Evolutionary conservation across 2,113 vertebrate genomes (phyloP).

Genomic region (Chaenogobius annularis): DNA sequence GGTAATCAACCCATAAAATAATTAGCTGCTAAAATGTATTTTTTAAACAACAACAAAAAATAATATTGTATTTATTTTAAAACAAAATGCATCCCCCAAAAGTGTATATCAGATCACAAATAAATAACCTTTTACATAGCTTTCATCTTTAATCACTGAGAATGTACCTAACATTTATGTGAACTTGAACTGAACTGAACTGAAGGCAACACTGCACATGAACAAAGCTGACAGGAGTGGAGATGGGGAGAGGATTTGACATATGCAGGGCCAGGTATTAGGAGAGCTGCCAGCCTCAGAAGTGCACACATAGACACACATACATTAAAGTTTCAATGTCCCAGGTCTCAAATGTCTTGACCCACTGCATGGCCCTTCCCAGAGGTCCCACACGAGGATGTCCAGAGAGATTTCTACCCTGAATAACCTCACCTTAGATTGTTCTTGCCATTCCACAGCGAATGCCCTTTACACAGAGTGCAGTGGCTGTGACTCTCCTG

Average conservation of each 20-base stretch:
- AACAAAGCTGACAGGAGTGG: slow-evolving; percentile 61
- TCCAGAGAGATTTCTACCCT: slow-evolving; percentile 34
- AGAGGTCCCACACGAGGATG: slow-evolving; percentile 28
- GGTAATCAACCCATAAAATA: background rate
- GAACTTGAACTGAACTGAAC: slow-evolving; percentile 55
- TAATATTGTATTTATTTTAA: no score
- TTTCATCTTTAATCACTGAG: slow-evolving; percentile 15
- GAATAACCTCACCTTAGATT: slow-evolving; percentile 50
- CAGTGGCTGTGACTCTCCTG: slow-evolving; percentile 47
- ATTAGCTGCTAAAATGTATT: background rate
- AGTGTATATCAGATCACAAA: background rate
- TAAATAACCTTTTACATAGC: slow-evolving; percentile 9
- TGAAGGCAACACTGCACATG: slow-evolving; percentile 46
- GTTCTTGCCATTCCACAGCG: slow-evolving; percentile 46
- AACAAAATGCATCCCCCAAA: no score
- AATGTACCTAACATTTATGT: slow-evolving; percentile 43
- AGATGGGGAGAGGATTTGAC: slow-evolving; percentile 63
- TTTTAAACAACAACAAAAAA: background rate
- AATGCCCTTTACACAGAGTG: slow-evolving; percentile 59
- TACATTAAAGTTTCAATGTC: slow-evolving; percentile 70
- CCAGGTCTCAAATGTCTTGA: slow-evolving; percentile 54
- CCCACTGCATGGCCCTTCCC: slow-evolving; percentile 6
- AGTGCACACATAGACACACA: slow-evolving; percentile 64
- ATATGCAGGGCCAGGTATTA: slow-evolving; percentile 70
- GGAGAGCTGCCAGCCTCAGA: slow-evolving; percentile 64